Evolutionary conservation across 2,797 vertebrate genomes (phyloP), one percentile per base, ranked within the genome.

Genomic region (Onychomys arenicola): DNA sequence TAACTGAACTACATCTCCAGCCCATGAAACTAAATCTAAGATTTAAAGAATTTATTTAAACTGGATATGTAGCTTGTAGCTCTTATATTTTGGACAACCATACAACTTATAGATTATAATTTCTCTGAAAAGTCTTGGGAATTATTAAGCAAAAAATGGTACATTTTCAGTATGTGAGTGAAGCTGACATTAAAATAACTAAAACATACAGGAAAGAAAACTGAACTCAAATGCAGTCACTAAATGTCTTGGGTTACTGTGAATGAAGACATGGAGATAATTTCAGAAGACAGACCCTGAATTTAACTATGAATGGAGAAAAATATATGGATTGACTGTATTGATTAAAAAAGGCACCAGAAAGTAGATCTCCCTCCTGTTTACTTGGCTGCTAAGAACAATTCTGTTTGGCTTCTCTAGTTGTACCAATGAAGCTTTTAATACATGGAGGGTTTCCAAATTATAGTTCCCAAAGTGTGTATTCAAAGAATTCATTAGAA

Each of bases 21-120:
- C 6, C 59, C 6, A 5, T 34, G 43, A 67, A 85, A 46, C 29
- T 52, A 95, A 52, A 14, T 10, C 65, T 85, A 90, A 82, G 46
- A 71, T 78, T 25, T 19, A 94, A 92, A 87, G 61, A 40, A 46
- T 32, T 93, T 40, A 73, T 25, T 29, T 83, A 67, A 95, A 37
- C n/a, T 82, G 61, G 19, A 71, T 25, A 55, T 55, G 23, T 94
- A 52, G 71, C 8, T 40, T 87, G 43, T 7, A 52, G n/a, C 21
- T 34, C 27, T 75, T 19, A 34, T 61, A 57, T 25, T 91, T 78
- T 89, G 71, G 71, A 73, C n/a, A 83, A 25, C 2, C 13, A 61
- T 37, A 78, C 16, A 12, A 16, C 7, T 27, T 85, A 6, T 29
- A 59, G 78, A 37, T 16, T 12, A 59, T n/a, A 4, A 13, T 17